Evolutionary conservation across 1,140 invertebrate genomes (phyloP).

Genomic region (Procambarus clarkii): DNA sequence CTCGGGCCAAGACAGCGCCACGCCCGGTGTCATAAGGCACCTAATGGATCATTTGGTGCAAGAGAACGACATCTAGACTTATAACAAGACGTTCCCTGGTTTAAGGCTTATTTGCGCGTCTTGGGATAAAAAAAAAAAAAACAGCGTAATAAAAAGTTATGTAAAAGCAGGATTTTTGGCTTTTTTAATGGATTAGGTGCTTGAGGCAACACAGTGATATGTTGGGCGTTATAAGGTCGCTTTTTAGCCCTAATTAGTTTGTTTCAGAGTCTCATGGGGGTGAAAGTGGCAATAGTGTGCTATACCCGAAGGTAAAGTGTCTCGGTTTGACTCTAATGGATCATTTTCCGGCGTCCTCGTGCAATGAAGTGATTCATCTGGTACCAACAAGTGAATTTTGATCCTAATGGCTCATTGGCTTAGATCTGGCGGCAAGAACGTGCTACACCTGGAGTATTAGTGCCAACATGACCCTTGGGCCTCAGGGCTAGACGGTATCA

Average conservation of each 20-base stretch:
- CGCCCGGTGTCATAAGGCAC: neutral
- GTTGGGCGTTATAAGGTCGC: neutral
- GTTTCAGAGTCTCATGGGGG: neutral
- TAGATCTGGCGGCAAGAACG: neutral
- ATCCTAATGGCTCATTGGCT: neutral
- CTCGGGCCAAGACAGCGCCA: neutral
- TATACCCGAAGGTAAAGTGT: neutral
- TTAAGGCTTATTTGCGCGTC: neutral
- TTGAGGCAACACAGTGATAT: neutral
- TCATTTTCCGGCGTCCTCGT: neutral
- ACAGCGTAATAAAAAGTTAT: no score
- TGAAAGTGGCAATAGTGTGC: neutral
- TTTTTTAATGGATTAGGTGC: neutral
- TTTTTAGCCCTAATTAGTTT: neutral
- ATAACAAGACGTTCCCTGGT: neutral
- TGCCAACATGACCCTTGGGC: neutral
- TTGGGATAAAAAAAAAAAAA: no score
- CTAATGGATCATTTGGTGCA: neutral
- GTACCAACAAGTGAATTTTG: neutral
- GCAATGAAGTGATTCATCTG: neutral
- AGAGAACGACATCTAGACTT: neutral
- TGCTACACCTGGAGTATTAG: neutral
- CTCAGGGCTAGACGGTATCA: no score
- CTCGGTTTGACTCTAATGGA: neutral
- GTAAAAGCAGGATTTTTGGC: no score